A percentile compares a stretch with the other conserved stretches of the same genome.
Conservation (phyloP, 2,113 vertebrate genomes). For the Nymphicus hollandicus region DNA sequence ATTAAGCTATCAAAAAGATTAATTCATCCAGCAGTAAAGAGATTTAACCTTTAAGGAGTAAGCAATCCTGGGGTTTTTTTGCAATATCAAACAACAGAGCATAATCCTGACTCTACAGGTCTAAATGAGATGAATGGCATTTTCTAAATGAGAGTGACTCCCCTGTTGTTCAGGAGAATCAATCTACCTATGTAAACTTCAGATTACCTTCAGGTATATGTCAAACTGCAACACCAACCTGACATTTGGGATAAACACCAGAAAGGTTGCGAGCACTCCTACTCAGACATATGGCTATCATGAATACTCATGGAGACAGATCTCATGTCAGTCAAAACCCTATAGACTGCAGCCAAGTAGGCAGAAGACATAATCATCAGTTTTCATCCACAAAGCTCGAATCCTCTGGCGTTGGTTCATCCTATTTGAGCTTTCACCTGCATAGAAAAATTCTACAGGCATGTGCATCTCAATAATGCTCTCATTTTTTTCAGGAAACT, state of each 20-base stretch:
- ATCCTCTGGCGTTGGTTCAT: not conserved
- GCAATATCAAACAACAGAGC: not conserved
- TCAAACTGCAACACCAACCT: not conserved
- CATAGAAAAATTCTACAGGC: not conserved
- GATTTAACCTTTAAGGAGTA: not conserved
- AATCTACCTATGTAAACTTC: not conserved
- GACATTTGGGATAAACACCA: not conserved
- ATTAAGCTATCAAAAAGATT: not conserved
- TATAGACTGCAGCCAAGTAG: not conserved
- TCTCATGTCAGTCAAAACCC: not conserved
- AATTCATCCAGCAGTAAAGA: not conserved
- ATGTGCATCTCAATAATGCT: fast-evolving
- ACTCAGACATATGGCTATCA: not conserved
- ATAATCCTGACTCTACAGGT: not conserved
- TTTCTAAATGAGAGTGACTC: not conserved
- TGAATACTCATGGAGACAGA: not conserved
- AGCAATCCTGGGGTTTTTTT: not conserved
- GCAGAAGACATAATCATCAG: not conserved
- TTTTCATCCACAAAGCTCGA: not conserved
- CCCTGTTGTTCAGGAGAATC: not conserved
- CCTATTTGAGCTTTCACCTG: not conserved
- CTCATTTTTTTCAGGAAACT: not conserved
- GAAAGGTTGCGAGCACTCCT: not conserved
- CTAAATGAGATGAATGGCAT: not conserved
- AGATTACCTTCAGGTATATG: not conserved